These are phyloP conservation scores for Noctua janthe DNA, from an alignment of 2,888 invertebrate species.

Conservation along the genomic window DNA sequence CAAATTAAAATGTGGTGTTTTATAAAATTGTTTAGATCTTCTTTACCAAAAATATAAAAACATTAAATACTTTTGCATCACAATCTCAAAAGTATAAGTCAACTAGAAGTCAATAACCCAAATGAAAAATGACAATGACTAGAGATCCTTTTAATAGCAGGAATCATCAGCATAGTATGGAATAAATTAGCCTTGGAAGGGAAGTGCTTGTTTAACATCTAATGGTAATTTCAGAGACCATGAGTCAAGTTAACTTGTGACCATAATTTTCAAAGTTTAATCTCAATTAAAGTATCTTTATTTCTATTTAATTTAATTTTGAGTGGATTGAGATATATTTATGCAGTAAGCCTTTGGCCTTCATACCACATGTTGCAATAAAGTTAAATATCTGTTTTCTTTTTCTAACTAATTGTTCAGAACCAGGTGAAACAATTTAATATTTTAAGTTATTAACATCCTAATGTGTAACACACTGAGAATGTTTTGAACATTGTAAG, in stretches of 20 bases:
- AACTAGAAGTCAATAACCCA: slow-evolving; percentile 10
- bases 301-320: background rate
- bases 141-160: slow-evolving; percentile 24
- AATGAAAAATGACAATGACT: background rate
- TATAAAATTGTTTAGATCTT: background rate
- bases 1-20: background rate
- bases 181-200: slow-evolving; percentile 19
- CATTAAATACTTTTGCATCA: background rate
- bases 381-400: slow-evolving; percentile 10
- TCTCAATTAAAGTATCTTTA: background rate
- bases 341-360: slow-evolving; percentile 33
- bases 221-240: slow-evolving; percentile 18
- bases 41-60: slow-evolving; percentile 16
- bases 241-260: slow-evolving; percentile 22
- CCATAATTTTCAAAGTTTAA: background rate
- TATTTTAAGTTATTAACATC: slow-evolving; percentile 12
- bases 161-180: slow-evolving; percentile 7
- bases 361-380: slow-evolving; percentile 39
- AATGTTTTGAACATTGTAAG: slow-evolving; percentile 45
- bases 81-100: background rate
- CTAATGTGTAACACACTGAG: slow-evolving; percentile 27
- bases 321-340: background rate
- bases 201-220: slow-evolving; percentile 32
- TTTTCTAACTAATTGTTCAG: slow-evolving; percentile 15
- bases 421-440: slow-evolving; percentile 16